Percentiles rank a stretch among this genome's conserved stretches.
These are phyloP conservation scores for Epinotia bilunana DNA, from an alignment of 2,888 invertebrate species.

Conservation along the genomic window DNA sequence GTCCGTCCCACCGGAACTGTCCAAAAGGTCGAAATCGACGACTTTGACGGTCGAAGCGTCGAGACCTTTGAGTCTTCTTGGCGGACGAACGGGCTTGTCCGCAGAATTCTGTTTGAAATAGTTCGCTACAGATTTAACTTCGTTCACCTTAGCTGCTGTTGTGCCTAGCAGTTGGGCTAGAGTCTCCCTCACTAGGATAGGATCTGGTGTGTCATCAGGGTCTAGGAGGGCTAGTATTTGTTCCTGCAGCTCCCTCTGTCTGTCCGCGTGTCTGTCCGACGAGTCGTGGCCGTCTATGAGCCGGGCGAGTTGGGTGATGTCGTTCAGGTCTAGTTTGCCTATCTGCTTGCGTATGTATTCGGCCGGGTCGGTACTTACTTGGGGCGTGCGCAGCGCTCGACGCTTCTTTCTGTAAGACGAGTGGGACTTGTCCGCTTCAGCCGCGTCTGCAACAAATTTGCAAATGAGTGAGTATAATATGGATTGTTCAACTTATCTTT, in stretches of 20 bases:
- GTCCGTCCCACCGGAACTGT: conserved; percentile 69
- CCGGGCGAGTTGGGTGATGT: conserved; percentile 71
- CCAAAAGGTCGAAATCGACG: conserved; percentile 62
- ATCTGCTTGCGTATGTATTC: conserved; percentile 74
- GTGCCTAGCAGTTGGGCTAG: conserved; percentile 66
- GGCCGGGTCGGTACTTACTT: conserved; percentile 78
- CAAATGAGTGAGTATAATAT: too few relatives aligned
- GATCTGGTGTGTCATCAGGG: conserved; percentile 72
- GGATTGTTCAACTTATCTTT: too few relatives aligned
- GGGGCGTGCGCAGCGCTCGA: conserved; percentile 66
- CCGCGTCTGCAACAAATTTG: conserved; percentile 61
- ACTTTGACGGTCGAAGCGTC: conserved; percentile 60
- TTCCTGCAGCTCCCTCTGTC: conserved; percentile 71
- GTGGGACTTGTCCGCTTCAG: conserved; percentile 72
- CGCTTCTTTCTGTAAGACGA: conserved; percentile 76
- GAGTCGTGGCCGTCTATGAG: conserved; percentile 74
- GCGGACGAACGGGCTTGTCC: conserved; percentile 52
- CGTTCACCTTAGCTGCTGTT: conserved; percentile 57
- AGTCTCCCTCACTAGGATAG: conserved; percentile 62
- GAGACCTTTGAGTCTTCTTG: conserved; percentile 70
- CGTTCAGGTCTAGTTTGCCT: conserved; percentile 73
- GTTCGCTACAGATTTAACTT: conserved; percentile 1
- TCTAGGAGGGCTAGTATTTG: conserved; percentile 73
- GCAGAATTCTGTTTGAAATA: conserved; percentile 40
- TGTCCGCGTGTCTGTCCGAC: conserved; percentile 54